Percentiles rank a stretch among this genome's conserved stretches.
phyloP scores from a whole-genome alignment of 1,140 invertebrate genomes.

The silkworm (Bombyx mori) region ASM3026992v2 NC_085109.1:8263501-8264000 shows the following conservation, averaged over 20 bases:
- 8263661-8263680: constrained; percentile 48
- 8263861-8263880: constrained; percentile 18
- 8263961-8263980: too few relatives aligned
- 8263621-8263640: constrained; percentile 45
- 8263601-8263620: constrained; percentile 46
- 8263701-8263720: constrained; percentile 37
- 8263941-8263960: too few relatives aligned
- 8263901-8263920: background rate
- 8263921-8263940: background rate
- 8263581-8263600: constrained; percentile 32
- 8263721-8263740: constrained; percentile 31
- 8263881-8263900: constrained; percentile 21
- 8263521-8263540: constrained; percentile 5
- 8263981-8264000: too few relatives aligned
- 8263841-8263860: constrained; percentile 29
- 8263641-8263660: constrained; percentile 43
- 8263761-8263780: constrained; percentile 25
- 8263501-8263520: constrained; percentile 41
- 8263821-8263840: constrained; percentile 25
- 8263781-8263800: constrained; percentile 19
- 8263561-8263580: constrained; percentile 41
- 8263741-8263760: constrained; percentile 32
- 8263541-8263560: constrained; percentile 8
- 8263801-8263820: constrained; percentile 31
- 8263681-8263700: constrained; percentile 42